phyloP scores from a whole-genome alignment of 2,888 invertebrate species.

The Drosophila ustulata region DNA sequence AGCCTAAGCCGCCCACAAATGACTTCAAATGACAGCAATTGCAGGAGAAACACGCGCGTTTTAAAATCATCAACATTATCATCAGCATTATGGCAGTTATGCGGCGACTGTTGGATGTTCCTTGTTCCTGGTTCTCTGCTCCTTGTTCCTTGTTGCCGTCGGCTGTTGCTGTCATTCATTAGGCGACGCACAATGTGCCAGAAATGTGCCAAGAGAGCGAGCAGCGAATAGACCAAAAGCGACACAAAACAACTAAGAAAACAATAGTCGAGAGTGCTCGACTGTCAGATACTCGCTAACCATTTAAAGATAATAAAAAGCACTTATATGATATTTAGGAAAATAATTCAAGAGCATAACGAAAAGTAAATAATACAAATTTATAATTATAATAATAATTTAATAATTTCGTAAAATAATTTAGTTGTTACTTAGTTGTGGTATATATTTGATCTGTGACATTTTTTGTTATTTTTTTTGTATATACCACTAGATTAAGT shows the following conservation, averaged over 20 bases:
- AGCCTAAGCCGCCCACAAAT: slow-evolving; percentile 68
- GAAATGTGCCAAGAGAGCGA: slow-evolving; percentile 58
- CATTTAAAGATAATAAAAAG: too few species aligned
- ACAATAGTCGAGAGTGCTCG: too few species aligned
- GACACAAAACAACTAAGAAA: neutral
- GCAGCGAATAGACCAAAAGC: slow-evolving; percentile 22
- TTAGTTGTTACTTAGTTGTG: too few species aligned
- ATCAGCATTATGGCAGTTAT: slow-evolving; percentile 81
- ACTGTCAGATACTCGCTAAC: too few species aligned
- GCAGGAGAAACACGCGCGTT: slow-evolving; percentile 75
- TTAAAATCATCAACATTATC: slow-evolving; percentile 80
- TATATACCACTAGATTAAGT: too few species aligned
- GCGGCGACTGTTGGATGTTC: slow-evolving; percentile 54
- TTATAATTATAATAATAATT: too few species aligned
- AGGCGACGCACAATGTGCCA: slow-evolving; percentile 64
- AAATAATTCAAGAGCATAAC: too few species aligned
- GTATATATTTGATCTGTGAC: too few species aligned
- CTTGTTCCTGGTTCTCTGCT: neutral
- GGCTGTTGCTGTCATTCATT: slow-evolving; percentile 77
- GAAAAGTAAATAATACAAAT: too few species aligned
- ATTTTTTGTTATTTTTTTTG: too few species aligned
- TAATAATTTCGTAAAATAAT: too few species aligned
- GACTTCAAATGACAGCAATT: slow-evolving; percentile 78
- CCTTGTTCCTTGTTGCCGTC: slow-evolving; percentile 31
- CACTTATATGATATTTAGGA: too few species aligned